These are phyloP conservation scores for Eristalinus sepulchralis DNA, from an alignment of 2,888 invertebrate species.

Conservation along the genomic window DNA sequence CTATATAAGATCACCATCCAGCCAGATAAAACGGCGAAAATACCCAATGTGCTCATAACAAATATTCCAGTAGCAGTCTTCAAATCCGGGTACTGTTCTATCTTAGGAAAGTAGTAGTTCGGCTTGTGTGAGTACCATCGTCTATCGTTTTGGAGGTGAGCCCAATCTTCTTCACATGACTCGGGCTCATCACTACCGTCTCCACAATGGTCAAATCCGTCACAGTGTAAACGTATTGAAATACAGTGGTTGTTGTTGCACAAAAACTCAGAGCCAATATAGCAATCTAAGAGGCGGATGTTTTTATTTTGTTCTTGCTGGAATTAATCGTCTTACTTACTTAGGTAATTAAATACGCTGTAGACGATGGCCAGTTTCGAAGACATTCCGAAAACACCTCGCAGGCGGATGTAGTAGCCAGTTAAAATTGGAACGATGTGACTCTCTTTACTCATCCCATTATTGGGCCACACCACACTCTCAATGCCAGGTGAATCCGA, in stretches of 20 bases:
- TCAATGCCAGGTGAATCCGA: conserved; percentile 85
- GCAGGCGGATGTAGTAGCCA: conserved; percentile 87
- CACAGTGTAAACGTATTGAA: conserved; percentile 85
- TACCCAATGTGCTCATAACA: conserved; percentile 84
- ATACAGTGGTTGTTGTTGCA: conserved; percentile 88
- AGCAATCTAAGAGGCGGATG: conserved; percentile 83
- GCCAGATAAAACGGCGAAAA: conserved; percentile 84
- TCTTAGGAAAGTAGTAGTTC: conserved; percentile 88
- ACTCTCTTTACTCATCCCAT: conserved; percentile 81
- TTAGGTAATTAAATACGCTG: conserved; percentile 87
- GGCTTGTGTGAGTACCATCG: conserved; percentile 86
- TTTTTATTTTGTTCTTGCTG: not conserved
- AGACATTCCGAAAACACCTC: conserved; percentile 84
- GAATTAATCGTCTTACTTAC: conserved; percentile 78
- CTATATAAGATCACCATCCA: conserved; percentile 85
- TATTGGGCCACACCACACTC: conserved; percentile 83
- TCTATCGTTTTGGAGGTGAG: conserved; percentile 82
- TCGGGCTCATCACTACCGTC: conserved; percentile 87
- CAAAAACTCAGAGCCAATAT: conserved; percentile 85
- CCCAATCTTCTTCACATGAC: conserved; percentile 84
- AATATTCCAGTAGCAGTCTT: conserved; percentile 86
- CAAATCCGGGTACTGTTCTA: conserved; percentile 85
- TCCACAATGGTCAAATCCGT: conserved; percentile 89
- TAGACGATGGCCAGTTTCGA: conserved; percentile 87
- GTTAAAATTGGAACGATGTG: conserved; percentile 84